phyloP scores from a whole-genome alignment of 2,888 invertebrate species.

The Pelosia muscerda region DNA sequence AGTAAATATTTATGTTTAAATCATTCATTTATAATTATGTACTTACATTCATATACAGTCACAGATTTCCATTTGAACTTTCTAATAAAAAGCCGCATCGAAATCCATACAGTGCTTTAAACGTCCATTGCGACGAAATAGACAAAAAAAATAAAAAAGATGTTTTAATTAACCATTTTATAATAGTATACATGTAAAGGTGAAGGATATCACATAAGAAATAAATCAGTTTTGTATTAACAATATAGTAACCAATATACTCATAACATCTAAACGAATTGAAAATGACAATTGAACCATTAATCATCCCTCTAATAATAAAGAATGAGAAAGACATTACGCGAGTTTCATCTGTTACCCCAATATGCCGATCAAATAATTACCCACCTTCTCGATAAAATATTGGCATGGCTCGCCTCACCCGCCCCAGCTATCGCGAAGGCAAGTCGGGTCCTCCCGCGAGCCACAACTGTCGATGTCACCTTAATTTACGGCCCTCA shows the following conservation, averaged over 20 bases:
- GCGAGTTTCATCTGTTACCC: conserved; percentile 70
- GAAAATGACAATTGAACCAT: conserved; percentile 54
- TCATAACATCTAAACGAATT: conserved; percentile 22
- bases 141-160: too few relatives aligned
- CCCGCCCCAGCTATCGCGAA: conserved; percentile 64
- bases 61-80: too few relatives aligned
- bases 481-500: conserved; percentile 87
- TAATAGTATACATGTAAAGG: too few relatives aligned
- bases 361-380: conserved; percentile 79
- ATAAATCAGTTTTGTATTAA: not conserved
- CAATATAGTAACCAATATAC: not conserved
- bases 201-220: not conserved
- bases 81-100: too few relatives aligned
- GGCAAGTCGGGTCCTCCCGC: conserved; percentile 56
- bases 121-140: too few relatives aligned
- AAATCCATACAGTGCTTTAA: too few relatives aligned
- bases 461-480: conserved; percentile 87
- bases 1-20: not conserved
- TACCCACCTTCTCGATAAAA: conserved; percentile 84
- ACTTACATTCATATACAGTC: too few relatives aligned
- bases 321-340: conserved; percentile 67
- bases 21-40: not conserved
- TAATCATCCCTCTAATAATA: conserved; percentile 66
- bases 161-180: too few relatives aligned
- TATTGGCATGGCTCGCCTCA: conserved; percentile 73